A percentile compares a stretch with the other conserved stretches of the same genome.
These are phyloP conservation scores for Liasis olivaceus DNA, from an alignment of 2,797 vertebrate species.

Conservation along the genomic window DNA sequence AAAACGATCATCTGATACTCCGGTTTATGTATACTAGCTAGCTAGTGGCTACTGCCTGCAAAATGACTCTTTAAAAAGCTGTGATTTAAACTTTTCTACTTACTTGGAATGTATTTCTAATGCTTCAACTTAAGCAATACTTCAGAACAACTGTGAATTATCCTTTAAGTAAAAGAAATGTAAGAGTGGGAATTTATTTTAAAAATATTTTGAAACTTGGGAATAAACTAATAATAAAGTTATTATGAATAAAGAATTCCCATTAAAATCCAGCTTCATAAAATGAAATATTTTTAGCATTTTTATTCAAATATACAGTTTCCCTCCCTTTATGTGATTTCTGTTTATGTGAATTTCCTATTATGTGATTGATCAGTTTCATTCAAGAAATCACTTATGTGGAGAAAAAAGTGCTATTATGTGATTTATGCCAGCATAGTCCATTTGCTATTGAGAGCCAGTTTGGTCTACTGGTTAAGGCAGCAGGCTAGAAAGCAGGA, in stretches of 20 bases:
- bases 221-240: constrained; percentile 36
- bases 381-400: background rate
- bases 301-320: background rate
- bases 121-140: constrained; percentile 23
- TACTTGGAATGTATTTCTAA: constrained; percentile 30
- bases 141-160: constrained; percentile 31
- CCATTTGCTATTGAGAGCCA: background rate
- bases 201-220: constrained; percentile 48
- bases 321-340: background rate
- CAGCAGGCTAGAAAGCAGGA: background rate
- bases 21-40: constrained; percentile 68
- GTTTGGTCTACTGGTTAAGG: background rate
- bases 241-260: background rate
- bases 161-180: constrained; percentile 6
- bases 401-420: background rate
- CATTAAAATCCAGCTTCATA: background rate
- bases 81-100: constrained; percentile 31
- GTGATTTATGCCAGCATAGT: background rate
- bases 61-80: constrained; percentile 45
- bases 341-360: background rate
- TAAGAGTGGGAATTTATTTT: constrained; percentile 26
- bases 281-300: background rate
- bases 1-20: constrained; percentile 74
- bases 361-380: background rate
- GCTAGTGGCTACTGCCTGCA: constrained; percentile 48